Evolutionary conservation across 2,888 invertebrate genomes (phyloP).

Genomic region (Ellobium chinense): DNA sequence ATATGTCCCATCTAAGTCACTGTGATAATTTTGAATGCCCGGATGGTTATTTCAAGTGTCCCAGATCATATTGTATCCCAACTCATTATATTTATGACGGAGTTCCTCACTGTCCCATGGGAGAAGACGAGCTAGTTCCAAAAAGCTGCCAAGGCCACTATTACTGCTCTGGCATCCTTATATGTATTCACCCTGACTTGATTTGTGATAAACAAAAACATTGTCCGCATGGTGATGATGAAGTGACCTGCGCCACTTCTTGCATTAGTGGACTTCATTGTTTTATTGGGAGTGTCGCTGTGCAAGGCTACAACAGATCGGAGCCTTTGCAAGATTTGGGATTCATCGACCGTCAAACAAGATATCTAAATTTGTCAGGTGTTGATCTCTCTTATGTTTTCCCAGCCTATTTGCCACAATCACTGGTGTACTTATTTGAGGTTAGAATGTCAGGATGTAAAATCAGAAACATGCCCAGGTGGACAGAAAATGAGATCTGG

Average conservation of each 20-base stretch:
- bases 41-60: constrained; percentile 24
- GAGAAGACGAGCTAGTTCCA: neutral
- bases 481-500: no score
- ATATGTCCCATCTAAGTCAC: constrained; percentile 77
- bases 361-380: neutral
- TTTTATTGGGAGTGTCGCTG: constrained; percentile 39
- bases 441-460: no score
- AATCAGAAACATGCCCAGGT: no score
- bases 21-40: constrained; percentile 34
- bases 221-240: constrained; percentile 55
- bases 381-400: constrained; percentile 6
- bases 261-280: constrained; percentile 51
- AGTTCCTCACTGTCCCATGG: neutral
- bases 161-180: constrained; percentile 1
- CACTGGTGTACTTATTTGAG: no score
- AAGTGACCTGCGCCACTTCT: constrained; percentile 46
- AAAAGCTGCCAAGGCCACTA: neutral
- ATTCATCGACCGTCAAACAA: constrained; percentile 10
- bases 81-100: constrained; percentile 1
- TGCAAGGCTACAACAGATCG: neutral
- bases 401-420: no score
- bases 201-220: constrained; percentile 53
- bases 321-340: neutral
- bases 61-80: constrained; percentile 12
- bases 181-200: constrained; percentile 45